phyloP scores from a whole-genome alignment of 2,888 invertebrate species.

The Drosophila diplacantha region DNA sequence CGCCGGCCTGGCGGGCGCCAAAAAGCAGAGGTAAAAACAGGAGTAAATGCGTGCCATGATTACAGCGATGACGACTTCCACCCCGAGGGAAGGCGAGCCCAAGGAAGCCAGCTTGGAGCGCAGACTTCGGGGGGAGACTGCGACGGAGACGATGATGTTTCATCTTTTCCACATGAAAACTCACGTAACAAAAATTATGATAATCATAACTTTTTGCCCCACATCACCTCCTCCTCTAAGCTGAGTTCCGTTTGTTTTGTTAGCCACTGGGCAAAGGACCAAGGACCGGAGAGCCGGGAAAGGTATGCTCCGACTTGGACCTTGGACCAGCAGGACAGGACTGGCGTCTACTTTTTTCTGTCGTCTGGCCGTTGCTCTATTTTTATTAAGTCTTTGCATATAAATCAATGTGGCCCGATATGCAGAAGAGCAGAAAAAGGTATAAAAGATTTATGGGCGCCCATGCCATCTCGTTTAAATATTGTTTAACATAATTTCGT shows the following conservation, averaged over 20 bases:
- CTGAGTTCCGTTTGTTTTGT: conserved; percentile 30
- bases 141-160: conserved; percentile 67
- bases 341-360: conserved; percentile 60
- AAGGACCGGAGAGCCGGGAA: conserved; percentile 32
- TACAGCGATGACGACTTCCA: conserved; percentile 77
- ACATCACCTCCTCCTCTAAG: conserved; percentile 6
- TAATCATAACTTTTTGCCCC: conserved; percentile 71
- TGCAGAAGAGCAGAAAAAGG: conserved; percentile 70
- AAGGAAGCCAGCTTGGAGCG: conserved; percentile 1
- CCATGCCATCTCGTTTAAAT: conserved; percentile 41
- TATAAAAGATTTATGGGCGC: conserved; percentile 73
- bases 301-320: conserved; percentile 50
- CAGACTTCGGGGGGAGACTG: conserved; percentile 18
- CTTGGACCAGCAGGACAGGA: conserved; percentile 42
- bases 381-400: conserved; percentile 74
- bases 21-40: conserved; percentile 77
- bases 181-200: conserved; percentile 76
- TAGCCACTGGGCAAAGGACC: conserved; percentile 64
- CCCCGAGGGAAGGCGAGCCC: conserved; percentile 31
- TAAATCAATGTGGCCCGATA: conserved; percentile 74
- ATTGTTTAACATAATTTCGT: conserved; percentile 57
- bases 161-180: conserved; percentile 75
- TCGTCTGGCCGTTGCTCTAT: conserved; percentile 58
- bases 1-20: conserved; percentile 76
- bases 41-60: conserved; percentile 76